Conservation (phyloP, 2,888 invertebrate genomes). For the Fragum sueziense region DNA sequence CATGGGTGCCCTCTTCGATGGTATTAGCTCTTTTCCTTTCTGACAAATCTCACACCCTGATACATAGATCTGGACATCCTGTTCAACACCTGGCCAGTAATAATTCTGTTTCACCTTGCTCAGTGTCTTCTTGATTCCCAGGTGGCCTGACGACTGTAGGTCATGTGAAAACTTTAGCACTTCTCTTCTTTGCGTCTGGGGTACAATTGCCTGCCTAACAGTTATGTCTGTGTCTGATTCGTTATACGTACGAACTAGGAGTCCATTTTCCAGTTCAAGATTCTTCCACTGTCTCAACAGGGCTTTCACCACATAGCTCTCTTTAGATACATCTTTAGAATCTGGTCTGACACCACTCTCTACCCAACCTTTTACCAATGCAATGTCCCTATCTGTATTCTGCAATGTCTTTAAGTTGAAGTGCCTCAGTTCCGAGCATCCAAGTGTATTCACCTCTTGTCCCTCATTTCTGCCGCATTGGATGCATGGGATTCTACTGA, state of each 20-base stretch:
- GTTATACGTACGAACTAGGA: conserved; percentile 9
- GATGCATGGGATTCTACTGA: conserved; percentile 29
- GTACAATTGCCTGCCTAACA: conserved; percentile 17
- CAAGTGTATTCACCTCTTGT: too few species aligned
- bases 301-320: too few species aligned
- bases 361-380: too few species aligned
- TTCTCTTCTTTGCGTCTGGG: neutral
- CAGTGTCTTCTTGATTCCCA: conserved; percentile 23
- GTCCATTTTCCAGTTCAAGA: neutral
- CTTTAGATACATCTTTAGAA: too few species aligned
- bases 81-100: conserved; percentile 31
- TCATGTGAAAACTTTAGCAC: conserved; percentile 19
- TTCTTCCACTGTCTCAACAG: too few species aligned
- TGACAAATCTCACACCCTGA: conserved; percentile 14
- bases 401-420: too few species aligned
- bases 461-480: too few species aligned
- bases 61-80: conserved; percentile 20
- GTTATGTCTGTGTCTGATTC: neutral
- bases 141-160: conserved; percentile 21
- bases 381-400: too few species aligned
- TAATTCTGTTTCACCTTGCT: neutral
- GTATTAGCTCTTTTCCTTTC: conserved; percentile 23
- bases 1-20: conserved; percentile 18
- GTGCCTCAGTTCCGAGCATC: too few species aligned
- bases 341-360: too few species aligned